Percentiles rank a stretch among this genome's conserved stretches.
These are phyloP conservation scores for Neoseiulus cucumeris DNA, from an alignment of 1,140 invertebrate genomes.

Conservation along the genomic window DNA sequence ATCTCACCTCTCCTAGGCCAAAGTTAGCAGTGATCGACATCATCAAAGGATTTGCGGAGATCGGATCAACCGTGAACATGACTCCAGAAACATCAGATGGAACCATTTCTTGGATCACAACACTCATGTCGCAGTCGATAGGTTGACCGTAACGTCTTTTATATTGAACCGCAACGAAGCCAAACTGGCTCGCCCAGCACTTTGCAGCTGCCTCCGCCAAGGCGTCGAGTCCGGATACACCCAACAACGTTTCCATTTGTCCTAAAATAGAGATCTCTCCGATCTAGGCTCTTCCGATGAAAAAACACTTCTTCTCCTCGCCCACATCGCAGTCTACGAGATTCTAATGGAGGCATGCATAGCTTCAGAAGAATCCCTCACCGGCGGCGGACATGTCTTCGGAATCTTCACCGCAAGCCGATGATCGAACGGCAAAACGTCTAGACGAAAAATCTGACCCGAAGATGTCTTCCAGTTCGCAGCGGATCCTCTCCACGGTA, in stretches of 20 bases:
- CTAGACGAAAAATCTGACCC: neutral
- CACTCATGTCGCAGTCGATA: neutral
- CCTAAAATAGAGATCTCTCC: neutral
- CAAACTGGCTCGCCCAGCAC: slow-evolving; percentile 52
- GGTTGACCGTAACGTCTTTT: neutral
- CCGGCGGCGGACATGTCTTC: neutral
- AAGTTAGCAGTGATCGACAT: neutral
- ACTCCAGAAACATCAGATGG: neutral
- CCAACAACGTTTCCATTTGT: neutral
- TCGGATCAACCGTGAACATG: neutral
- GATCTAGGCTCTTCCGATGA: neutral
- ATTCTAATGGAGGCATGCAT: neutral
- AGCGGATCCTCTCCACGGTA: neutral
- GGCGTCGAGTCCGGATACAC: slow-evolving; percentile 19
- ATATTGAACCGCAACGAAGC: slow-evolving; percentile 8
- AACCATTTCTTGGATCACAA: neutral
- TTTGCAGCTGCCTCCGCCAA: slow-evolving; percentile 37
- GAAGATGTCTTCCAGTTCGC: neutral
- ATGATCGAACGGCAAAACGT: neutral
- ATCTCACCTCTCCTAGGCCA: slow-evolving; percentile 30
- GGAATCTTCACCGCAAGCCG: neutral
- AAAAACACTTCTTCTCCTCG: neutral
- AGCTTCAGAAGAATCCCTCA: neutral
- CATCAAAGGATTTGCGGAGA: neutral
- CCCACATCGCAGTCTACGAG: neutral